Conservation (phyloP, 2,113 vertebrate genomes). For the Platysternon megacephalum region DNA sequence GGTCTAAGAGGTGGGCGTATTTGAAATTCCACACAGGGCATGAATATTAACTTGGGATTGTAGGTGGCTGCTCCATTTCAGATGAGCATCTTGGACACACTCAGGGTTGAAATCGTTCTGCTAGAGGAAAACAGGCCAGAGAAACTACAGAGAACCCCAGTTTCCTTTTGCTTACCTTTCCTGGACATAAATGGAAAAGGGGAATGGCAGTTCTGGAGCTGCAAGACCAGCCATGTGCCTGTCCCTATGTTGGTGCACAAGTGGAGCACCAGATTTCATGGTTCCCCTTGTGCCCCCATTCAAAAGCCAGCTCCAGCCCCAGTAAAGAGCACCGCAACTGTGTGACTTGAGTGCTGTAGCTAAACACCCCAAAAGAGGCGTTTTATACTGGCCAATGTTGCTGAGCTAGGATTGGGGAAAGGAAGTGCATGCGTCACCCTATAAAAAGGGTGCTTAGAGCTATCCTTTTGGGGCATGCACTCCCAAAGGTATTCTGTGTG, state of each 20-base stretch:
- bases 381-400: neutral
- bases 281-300: neutral
- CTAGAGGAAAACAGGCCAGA: accelerated
- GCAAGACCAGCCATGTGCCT: neutral
- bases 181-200: neutral
- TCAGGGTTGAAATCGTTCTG: neutral
- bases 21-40: slow-evolving; percentile 9
- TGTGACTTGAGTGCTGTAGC: neutral
- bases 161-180: neutral
- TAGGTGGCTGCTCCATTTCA: slow-evolving; percentile 30
- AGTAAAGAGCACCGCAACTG: neutral
- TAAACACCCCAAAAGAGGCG: neutral
- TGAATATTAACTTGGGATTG: slow-evolving; percentile 60
- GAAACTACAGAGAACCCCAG: neutral
- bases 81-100: slow-evolving; percentile 1
- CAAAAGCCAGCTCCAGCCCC: neutral
- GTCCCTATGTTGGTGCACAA: neutral
- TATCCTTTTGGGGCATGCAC: neutral
- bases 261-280: neutral
- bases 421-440: neutral
- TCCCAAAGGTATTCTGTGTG: neutral
- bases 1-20: slow-evolving; percentile 44
- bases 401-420: neutral
- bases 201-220: neutral
- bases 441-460: neutral